phyloP scores from a whole-genome alignment of 2,113 vertebrate species.

The Apistogramma diplotaenia region DNA sequence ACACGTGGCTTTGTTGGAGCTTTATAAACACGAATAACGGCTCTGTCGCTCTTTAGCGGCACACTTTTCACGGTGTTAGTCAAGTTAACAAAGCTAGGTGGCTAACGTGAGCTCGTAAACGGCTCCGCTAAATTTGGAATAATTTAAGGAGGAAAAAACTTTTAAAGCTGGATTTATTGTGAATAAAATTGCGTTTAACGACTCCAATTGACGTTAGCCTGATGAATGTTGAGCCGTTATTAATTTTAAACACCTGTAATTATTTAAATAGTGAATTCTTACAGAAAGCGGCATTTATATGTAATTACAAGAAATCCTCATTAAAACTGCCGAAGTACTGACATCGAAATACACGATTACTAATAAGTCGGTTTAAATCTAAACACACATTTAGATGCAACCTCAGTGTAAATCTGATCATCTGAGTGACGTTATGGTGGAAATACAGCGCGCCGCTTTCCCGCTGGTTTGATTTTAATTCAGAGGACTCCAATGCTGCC shows the following conservation, averaged over 20 bases:
- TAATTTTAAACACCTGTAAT: not conserved
- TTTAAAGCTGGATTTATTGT: not conserved
- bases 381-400: not conserved
- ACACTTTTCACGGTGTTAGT: not conserved
- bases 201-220: not conserved
- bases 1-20: fast-evolving
- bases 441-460: too few relatives aligned
- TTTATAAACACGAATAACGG: not conserved
- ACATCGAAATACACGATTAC: not conserved
- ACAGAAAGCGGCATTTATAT: not conserved
- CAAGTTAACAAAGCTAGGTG: not conserved
- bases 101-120: not conserved
- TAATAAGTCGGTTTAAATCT: not conserved
- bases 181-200: not conserved
- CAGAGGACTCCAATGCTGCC: too few relatives aligned
- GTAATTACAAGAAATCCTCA: fast-evolving
- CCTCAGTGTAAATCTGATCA: not conserved
- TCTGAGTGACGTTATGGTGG: too few relatives aligned
- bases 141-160: not conserved
- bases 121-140: not conserved
- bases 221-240: not conserved
- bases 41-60: not conserved
- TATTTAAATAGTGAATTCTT: not conserved
- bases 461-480: too few relatives aligned
- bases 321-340: not conserved